A percentile compares a stretch with the other conserved stretches of the same genome.
Conservation (phyloP, 2,113 vertebrate genomes). For the Desmodus rotundus region DNA sequence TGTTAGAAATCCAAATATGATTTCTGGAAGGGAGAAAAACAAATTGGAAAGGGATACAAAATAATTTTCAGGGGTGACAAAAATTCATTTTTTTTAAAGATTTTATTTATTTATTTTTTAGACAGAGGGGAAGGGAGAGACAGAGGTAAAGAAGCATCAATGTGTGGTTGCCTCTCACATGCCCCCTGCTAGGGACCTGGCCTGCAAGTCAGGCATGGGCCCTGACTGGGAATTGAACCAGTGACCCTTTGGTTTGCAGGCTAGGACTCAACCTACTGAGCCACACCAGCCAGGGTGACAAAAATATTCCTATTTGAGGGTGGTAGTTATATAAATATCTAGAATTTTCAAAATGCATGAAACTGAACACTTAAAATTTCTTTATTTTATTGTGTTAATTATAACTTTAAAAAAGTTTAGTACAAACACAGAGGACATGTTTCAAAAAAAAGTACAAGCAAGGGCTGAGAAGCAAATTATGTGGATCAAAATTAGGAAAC, state of each 20-base stretch:
- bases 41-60: not conserved
- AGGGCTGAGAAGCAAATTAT: not conserved
- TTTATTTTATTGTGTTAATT: too few relatives aligned
- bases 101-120: too few relatives aligned
- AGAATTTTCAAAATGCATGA: slow-evolving; percentile 43
- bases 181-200: too few relatives aligned
- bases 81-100: not conserved
- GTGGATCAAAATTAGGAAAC: not conserved
- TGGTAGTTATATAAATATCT: not conserved
- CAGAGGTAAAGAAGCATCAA: too few relatives aligned
- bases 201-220: too few relatives aligned
- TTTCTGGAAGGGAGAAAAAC: not conserved
- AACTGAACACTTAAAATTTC: not conserved
- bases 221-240: too few relatives aligned
- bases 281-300: not conserved
- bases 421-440: not conserved
- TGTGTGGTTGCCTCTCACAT: too few relatives aligned
- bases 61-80: not conserved
- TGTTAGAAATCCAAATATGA: not conserved
- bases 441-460: not conserved
- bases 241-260: too few relatives aligned
- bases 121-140: too few relatives aligned
- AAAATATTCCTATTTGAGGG: not conserved
- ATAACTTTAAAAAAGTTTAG: not conserved
- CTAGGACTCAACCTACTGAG: too few relatives aligned